These are phyloP conservation scores for Lacerta viridis DNA, from an alignment of 2,797 vertebrate genomes.

Conservation along the genomic window DNA sequence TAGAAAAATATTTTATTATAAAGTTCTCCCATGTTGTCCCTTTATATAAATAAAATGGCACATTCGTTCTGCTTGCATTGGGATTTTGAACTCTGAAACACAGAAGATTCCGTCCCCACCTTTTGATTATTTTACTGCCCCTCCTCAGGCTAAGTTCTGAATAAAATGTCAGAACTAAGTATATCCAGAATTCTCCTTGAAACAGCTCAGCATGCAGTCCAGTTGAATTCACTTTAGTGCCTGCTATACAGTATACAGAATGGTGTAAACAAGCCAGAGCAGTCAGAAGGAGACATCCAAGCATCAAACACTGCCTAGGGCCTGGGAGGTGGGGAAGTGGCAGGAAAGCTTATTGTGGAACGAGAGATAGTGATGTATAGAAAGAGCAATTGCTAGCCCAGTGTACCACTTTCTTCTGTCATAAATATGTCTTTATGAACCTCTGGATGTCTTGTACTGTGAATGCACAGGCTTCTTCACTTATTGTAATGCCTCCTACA, in stretches of 20 bases:
- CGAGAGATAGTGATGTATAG: constrained; percentile 57
- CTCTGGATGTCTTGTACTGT: constrained; percentile 49
- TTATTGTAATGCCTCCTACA: constrained; percentile 35
- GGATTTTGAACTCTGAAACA: constrained; percentile 35
- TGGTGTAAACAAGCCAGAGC: constrained; percentile 71
- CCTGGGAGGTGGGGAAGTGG: constrained; percentile 43
- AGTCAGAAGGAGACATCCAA: constrained; percentile 62
- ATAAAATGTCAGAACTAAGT: constrained; percentile 68
- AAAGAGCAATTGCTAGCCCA: constrained; percentile 59
- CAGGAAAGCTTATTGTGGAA: constrained; percentile 33
- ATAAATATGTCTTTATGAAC: constrained; percentile 64
- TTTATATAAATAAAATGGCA: constrained; percentile 31
- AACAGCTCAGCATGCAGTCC: constrained; percentile 58
- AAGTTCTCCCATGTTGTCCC: constrained; percentile 22
- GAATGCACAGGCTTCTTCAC: constrained; percentile 44
- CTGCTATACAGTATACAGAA: constrained; percentile 43
- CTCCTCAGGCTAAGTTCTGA: constrained; percentile 52
- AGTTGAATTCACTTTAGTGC: constrained; percentile 65
- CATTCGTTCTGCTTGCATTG: not conserved
- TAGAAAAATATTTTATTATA: constrained; percentile 2
- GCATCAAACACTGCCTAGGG: constrained; percentile 63
- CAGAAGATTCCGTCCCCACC: constrained; percentile 22
- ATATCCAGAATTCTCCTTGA: constrained; percentile 60
- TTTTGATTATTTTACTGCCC: not conserved
- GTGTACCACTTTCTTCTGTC: constrained; percentile 54